Percentiles rank a stretch among this genome's conserved stretches.
phyloP scores from a whole-genome alignment of 2,113 vertebrate species.

The Dicaeum eximium region DNA sequence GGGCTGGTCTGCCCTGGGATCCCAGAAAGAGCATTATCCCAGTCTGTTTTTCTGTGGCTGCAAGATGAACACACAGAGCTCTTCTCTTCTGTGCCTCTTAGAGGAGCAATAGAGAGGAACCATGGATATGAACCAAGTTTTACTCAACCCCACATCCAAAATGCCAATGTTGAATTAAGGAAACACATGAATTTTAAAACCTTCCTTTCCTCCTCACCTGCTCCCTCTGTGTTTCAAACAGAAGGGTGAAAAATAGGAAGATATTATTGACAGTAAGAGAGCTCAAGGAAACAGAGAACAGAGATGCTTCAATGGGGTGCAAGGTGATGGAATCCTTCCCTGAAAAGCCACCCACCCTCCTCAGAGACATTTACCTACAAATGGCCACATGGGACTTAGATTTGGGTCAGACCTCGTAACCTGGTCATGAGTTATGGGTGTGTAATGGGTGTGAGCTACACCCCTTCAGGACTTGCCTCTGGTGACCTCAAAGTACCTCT shows the following conservation, averaged over 20 bases:
- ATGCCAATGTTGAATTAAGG: not conserved
- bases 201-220: conserved; percentile 39
- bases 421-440: not conserved
- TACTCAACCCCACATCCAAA: conserved; percentile 37
- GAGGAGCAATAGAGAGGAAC: not conserved
- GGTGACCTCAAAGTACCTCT: not conserved
- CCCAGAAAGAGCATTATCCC: not conserved
- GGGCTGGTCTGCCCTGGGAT: not conserved
- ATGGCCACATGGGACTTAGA: not conserved
- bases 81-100: not conserved
- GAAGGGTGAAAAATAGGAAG: conserved; percentile 31
- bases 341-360: not conserved
- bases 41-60: not conserved
- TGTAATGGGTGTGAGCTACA: not conserved
- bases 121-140: not conserved
- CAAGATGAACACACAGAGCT: not conserved
- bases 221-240: conserved; percentile 31
- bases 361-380: not conserved
- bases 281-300: not conserved
- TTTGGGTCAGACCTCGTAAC: not conserved
- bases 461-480: not conserved
- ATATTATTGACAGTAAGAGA: conserved; percentile 30
- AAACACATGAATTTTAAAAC: not conserved
- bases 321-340: not conserved
- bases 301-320: not conserved